Evolutionary conservation across 2,797 vertebrate species (phyloP).

Genomic region (Pangasius larnaudii): DNA sequence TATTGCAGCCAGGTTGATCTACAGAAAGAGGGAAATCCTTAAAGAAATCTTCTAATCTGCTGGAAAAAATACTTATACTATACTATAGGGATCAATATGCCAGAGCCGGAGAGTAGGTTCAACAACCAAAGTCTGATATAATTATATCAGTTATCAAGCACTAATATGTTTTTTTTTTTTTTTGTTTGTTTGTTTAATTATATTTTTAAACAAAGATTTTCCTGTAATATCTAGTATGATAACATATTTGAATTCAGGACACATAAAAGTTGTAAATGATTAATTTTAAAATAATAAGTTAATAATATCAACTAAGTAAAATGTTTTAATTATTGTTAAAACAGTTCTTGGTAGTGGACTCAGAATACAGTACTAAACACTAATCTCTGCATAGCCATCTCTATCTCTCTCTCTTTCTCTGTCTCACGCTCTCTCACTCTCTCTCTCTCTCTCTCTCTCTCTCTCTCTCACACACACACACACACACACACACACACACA

Average conservation of each 20-base stretch:
- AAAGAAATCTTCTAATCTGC: not conserved
- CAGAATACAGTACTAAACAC: not conserved
- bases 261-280: not conserved
- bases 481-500: conserved; percentile 18
- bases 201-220: not conserved
- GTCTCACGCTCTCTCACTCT: not conserved
- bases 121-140: too few species aligned
- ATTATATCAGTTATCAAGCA: not conserved
- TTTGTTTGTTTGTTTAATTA: not conserved
- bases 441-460: not conserved
- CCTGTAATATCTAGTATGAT: not conserved
- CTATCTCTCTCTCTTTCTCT: not conserved
- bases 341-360: not conserved
- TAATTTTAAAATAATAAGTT: not conserved
- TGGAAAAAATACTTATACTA: not conserved
- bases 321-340: not conserved
- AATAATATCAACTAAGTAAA: not conserved
- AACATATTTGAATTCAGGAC: not conserved
- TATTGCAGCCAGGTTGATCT: not conserved
- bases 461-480: too few species aligned
- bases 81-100: not conserved
- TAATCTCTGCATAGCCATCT: not conserved
- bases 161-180: not conserved
- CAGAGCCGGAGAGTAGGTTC: not conserved
- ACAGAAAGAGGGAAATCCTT: not conserved